phyloP scores from a whole-genome alignment of 2,888 invertebrate species.

The Periphyllus acericola region DNA sequence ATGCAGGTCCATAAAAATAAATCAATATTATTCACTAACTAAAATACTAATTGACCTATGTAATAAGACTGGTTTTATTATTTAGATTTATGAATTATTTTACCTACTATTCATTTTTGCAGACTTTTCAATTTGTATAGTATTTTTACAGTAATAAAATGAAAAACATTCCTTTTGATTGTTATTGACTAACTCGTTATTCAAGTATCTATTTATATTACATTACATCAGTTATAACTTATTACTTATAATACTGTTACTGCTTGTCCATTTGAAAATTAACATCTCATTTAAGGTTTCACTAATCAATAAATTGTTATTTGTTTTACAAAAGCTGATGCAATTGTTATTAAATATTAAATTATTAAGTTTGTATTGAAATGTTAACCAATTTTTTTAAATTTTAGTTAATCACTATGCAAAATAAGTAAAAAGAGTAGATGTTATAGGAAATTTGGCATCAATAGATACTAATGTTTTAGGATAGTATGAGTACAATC shows the following conservation, averaged over 20 bases:
- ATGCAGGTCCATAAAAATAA: too few species aligned
- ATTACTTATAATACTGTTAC: background rate
- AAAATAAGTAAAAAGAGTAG: background rate
- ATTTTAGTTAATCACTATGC: background rate
- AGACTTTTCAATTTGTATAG: background rate
- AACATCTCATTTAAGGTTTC: constrained; percentile 44
- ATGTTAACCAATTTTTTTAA: background rate
- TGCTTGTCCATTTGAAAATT: background rate
- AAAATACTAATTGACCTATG: too few species aligned
- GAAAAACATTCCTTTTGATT: too few species aligned
- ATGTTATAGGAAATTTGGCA: background rate
- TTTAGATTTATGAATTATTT: too few species aligned
- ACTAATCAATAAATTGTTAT: constrained; percentile 51
- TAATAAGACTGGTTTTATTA: too few species aligned
- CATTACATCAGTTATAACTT: background rate
- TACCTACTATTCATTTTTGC: background rate
- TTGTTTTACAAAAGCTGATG: background rate
- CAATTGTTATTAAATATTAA: constrained; percentile 13
- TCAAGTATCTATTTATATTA: background rate
- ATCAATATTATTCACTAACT: too few species aligned
- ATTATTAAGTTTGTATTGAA: background rate
- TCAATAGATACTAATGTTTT: background rate
- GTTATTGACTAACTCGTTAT: too few species aligned
- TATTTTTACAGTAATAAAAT: background rate
- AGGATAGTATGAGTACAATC: background rate